Conservation (phyloP, 92 coral and sea anemone genomes). For the Epizoanthus stellaris region DNA sequence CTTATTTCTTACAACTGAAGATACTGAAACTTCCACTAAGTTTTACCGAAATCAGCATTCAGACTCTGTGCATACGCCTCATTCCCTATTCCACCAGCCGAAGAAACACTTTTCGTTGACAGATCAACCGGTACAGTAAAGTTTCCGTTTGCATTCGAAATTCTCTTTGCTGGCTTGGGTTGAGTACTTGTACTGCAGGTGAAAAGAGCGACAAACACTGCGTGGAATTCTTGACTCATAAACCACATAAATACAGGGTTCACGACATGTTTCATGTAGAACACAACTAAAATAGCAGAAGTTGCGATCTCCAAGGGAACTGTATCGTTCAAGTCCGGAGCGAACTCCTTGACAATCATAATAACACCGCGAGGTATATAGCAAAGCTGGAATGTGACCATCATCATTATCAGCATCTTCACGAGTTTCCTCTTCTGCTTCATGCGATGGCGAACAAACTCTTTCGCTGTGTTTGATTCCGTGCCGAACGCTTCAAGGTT, state of each 20-base stretch:
- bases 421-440: not conserved
- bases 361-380: slow-evolving; percentile 14
- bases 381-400: not conserved
- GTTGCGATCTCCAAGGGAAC: not conserved
- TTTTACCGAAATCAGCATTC: no score
- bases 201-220: slow-evolving; percentile 1
- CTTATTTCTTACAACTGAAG: no score
- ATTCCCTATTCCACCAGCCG: not conserved
- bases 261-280: not conserved
- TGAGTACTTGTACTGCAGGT: not conserved
- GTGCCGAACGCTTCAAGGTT: not conserved
- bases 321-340: not conserved
- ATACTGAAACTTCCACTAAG: no score
- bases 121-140: not conserved
- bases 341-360: not conserved
- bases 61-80: no score
- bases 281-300: not conserved
- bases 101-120: not conserved
- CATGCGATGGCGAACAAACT: not conserved
- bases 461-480: slow-evolving; percentile 1
- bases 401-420: slow-evolving; percentile 4
- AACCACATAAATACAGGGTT: slow-evolving; percentile 8
- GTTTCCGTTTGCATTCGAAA: not conserved
- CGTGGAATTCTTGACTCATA: slow-evolving; percentile 3
- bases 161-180: not conserved